Evolutionary conservation across 2,113 vertebrate genomes (phyloP), one percentile per base, ranked within the genome.

Genomic region (Tympanuchus pallidicinctus): DNA sequence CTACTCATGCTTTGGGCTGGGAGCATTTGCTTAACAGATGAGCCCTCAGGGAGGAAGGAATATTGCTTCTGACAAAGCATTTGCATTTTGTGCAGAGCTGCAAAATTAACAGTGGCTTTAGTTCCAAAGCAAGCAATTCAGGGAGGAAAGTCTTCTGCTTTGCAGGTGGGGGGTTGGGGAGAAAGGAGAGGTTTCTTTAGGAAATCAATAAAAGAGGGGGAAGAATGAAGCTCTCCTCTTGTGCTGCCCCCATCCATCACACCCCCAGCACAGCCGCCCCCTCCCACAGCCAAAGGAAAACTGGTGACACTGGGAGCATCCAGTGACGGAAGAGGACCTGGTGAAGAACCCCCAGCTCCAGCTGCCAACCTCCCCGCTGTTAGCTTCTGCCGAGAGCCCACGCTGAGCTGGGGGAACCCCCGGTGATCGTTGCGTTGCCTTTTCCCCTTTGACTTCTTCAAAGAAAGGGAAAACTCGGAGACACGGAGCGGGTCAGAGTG

Each of bases 1-100:
- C 89, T 57, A 73, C 89, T 63, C 6, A 3, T 5, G 30, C 27
- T 65, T 77, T 45, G 69, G 72, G 38, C 65, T 65, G 79, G 69
- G 45, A 94, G 21, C 0, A 2, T 71, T 86, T 67, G 60, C 38
- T 32, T 71, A 71, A 75, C 61, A 11, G 42, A 85, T 64, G 61
- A 92, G 79, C 65, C 57, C 82, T 67, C 5, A 8, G 74, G 84
- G 82, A 89, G 56, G 36, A 88, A 70, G 66, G 71, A 60, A 82
- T 71, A 86, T 28, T 57, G 85, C 38, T 80, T 38, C 89, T 92
- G 79, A 95, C 93, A 91, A 91, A 94, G 64, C 87, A 83, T 91
- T 95, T 96, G 88, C 94, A 75, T 90, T 70, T 86, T 77, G 78
- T 92, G 69, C 85, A 88, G 88, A 86, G 79, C 89, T 81, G 88